Evolutionary conservation across 2,113 vertebrate genomes (phyloP), one percentile per base, ranked within the genome.

Genomic region (Rissa tridactyla): DNA sequence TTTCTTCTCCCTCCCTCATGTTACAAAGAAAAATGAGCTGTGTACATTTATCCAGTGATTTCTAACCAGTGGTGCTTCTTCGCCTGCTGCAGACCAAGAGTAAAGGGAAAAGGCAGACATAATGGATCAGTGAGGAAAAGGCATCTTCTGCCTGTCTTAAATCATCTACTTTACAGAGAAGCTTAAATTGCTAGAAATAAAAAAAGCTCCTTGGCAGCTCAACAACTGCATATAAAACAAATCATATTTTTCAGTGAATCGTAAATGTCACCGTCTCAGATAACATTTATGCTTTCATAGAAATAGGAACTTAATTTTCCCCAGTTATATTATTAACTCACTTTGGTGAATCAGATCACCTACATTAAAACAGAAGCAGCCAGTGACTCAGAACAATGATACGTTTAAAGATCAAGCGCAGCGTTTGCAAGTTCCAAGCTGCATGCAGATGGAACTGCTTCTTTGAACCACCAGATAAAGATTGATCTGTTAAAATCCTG

Each of bases 61-160:
- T 95, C 83, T 85, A 94, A 66, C 72, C 61, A 57, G 62, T 47
- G 61, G 49, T 92, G 49, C 26, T 91, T 52, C 60, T 94, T 92
- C 8, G 15, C 72, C 92, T 72, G 70, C 76, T 87, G 32, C 58
- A 94, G 61, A 91, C 68, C 47, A 91, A 83, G 83, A 96, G 79
- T 62, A 85, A 86, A 68, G 73, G 58, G 79, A 91, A 95, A 81
- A 94, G 83, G 97, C 94, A 96, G 90, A 70, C 94, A 93, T 88
- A 97, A 97, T 87, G 90, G 87, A 96, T 96, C 90, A 71, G 95
- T 87, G 83, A 97, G 79, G 80, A 92, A 95, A 97, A 97, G 60
- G 95, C 91, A 96, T 95, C 94, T 96, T 95, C 86, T 97, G 88
- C 96, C 96, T 94, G 83, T 97, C 90, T 96, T 97, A 96, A 97